Evolutionary conservation across 2,888 invertebrate genomes (phyloP).

Genomic region (Ormyrus rosae): DNA sequence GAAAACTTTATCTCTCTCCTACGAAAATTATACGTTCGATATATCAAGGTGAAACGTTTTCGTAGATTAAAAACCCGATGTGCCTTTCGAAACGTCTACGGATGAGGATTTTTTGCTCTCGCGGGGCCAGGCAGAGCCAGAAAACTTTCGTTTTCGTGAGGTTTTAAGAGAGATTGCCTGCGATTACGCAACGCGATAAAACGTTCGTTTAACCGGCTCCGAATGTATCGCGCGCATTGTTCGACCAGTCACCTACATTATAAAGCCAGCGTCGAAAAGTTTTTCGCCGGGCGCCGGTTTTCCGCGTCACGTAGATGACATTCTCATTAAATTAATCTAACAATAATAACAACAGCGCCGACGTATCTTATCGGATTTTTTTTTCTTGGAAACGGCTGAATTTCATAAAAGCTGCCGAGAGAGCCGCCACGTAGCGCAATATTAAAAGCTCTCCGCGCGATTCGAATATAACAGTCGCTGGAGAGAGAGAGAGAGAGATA

Average conservation of each 20-base stretch:
- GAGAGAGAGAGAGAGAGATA: no score
- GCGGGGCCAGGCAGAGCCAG: not conserved
- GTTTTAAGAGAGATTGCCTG: slow-evolving; percentile 35
- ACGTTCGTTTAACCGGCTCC: slow-evolving; percentile 25
- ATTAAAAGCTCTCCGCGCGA: not conserved
- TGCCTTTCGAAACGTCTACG: not conserved
- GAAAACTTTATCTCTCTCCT: slow-evolving; percentile 22
- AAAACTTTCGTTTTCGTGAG: slow-evolving; percentile 41
- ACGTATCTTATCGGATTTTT: slow-evolving; percentile 27
- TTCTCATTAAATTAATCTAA: slow-evolving; percentile 33
- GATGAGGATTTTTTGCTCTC: slow-evolving; percentile 22
- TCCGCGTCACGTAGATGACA: not conserved
- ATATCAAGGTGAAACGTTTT: slow-evolving; percentile 40
- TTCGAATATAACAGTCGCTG: not conserved
- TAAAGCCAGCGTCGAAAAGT: no score
- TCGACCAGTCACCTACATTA: not conserved
- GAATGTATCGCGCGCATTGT: slow-evolving; percentile 27
- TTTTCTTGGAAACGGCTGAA: slow-evolving; percentile 1
- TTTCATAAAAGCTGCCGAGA: not conserved
- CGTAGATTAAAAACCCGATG: slow-evolving; percentile 10
- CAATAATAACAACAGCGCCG: slow-evolving; percentile 1
- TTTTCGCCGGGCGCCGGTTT: no score
- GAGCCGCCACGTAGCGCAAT: not conserved
- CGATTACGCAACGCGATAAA: slow-evolving; percentile 31
- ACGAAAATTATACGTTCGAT: slow-evolving; percentile 1